Conservation (phyloP, 35 echinoderm and acorn worm genomes). For the Chiridota heheva region DNA sequence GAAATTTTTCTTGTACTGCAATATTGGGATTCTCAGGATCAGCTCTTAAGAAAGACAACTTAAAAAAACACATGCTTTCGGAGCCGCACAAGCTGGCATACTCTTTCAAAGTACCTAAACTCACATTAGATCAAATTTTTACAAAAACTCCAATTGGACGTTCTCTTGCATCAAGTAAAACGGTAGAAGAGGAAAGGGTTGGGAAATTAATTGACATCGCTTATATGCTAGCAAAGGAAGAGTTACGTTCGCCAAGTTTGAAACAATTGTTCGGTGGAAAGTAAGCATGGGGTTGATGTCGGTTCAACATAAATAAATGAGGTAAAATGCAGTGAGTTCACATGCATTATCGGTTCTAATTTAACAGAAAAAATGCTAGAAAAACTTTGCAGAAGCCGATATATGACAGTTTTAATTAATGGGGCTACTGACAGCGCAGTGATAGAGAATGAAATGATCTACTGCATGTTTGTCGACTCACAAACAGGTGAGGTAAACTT, state of each 20-base stretch:
- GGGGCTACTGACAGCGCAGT: not conserved
- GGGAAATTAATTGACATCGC: not conserved
- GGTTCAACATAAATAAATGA: not conserved
- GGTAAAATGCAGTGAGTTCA: not conserved
- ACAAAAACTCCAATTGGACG: not conserved
- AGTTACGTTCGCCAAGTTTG: not conserved
- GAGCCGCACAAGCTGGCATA: too few relatives aligned
- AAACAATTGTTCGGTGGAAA: not conserved
- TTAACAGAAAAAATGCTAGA: not conserved
- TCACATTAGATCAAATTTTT: not conserved
- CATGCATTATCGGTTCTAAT: not conserved
- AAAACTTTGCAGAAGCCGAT: not conserved
- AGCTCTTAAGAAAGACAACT: too few relatives aligned
- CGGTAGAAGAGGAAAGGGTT: not conserved
- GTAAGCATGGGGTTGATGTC: not conserved
- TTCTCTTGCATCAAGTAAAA: not conserved
- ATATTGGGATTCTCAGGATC: too few relatives aligned
- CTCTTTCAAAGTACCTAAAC: too few relatives aligned
- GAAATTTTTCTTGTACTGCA: too few relatives aligned
- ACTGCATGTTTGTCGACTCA: not conserved
- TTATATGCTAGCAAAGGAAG: not conserved
- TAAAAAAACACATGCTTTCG: too few relatives aligned
- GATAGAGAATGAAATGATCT: not conserved
- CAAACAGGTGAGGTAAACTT: not conserved
- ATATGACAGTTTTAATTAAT: not conserved